These are phyloP conservation scores for Microtus pennsylvanicus DNA, from an alignment of 2,113 vertebrate species.

Conservation along the genomic window DNA sequence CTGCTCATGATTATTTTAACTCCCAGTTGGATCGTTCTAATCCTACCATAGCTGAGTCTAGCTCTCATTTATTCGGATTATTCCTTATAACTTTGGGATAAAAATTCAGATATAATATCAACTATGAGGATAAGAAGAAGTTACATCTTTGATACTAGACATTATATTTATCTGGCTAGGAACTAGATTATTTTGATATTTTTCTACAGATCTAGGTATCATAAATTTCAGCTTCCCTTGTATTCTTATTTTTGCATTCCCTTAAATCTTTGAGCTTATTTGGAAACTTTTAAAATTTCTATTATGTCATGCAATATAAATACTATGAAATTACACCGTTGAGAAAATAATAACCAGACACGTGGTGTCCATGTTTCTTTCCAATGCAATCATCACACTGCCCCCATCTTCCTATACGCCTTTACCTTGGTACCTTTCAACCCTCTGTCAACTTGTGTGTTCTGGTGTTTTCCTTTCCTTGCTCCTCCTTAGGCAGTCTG, in stretches of 20 bases:
- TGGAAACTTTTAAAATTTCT: not conserved
- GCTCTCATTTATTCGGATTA: not conserved
- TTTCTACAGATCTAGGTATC: not conserved
- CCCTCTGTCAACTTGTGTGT: not conserved
- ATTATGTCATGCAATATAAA: not conserved
- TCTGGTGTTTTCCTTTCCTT: not conserved
- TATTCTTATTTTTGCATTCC: not conserved
- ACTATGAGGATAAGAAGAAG: not conserved
- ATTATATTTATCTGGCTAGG: slow-evolving; percentile 3
- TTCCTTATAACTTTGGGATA: not conserved
- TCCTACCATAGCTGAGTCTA: not conserved
- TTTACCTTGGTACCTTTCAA: not conserved
- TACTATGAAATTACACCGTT: not conserved
- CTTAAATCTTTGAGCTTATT: not conserved
- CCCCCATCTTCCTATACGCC: not conserved
- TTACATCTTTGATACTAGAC: not conserved
- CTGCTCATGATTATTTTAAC: slow-evolving; percentile 7
- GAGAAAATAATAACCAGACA: not conserved
- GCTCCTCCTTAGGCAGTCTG: not conserved
- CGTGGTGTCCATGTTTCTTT: not conserved
- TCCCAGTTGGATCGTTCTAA: not conserved
- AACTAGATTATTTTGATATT: slow-evolving; percentile 20
- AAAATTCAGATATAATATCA: not conserved
- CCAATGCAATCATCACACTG: not conserved
- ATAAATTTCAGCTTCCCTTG: not conserved